Evolutionary conservation across 2,888 invertebrate species (phyloP).

Genomic region (Mimachlamys varia): DNA sequence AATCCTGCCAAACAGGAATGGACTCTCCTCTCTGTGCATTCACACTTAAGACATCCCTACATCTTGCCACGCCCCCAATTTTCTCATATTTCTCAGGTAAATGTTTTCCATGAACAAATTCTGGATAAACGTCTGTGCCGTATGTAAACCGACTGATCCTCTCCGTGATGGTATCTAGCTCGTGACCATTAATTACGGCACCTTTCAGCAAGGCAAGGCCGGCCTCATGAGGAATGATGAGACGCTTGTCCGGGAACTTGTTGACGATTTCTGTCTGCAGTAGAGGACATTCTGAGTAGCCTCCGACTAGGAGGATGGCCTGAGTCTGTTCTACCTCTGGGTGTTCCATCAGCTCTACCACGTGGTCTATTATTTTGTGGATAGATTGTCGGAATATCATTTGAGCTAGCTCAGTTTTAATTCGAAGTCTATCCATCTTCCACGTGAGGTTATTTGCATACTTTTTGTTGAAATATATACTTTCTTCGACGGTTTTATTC

Average conservation of each 20-base stretch:
- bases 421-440: neutral
- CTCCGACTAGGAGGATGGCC: neutral
- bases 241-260: neutral
- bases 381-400: neutral
- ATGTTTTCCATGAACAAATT: neutral
- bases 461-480: neutral
- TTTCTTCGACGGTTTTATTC: neutral
- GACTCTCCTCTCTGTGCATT: neutral
- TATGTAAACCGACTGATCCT: neutral
- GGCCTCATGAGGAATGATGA: neutral
- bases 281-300: neutral
- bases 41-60: neutral
- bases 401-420: neutral
- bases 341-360: neutral
- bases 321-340: neutral
- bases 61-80: neutral
- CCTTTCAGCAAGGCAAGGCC: neutral
- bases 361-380: neutral
- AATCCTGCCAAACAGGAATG: neutral
- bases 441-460: constrained; percentile 4
- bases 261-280: neutral
- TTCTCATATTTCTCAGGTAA: neutral
- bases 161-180: neutral
- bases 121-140: neutral
- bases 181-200: neutral